Evolutionary conservation across 1,140 invertebrate genomes (phyloP), one percentile per base, ranked within the genome.

Genomic region (Acromyrmex charruanus): DNA sequence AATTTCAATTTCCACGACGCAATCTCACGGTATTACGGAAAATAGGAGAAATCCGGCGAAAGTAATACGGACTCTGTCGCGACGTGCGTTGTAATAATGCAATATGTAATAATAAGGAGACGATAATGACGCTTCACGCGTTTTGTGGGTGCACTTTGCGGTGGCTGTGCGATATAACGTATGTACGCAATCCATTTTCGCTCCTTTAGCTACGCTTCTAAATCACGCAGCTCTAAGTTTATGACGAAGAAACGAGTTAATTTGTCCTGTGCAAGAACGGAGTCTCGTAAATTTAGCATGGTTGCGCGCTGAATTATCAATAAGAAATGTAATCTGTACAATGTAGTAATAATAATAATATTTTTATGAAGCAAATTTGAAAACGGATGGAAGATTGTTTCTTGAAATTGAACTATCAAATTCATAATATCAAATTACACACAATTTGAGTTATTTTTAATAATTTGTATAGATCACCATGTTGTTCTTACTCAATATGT

Each of bases 1-100:
- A 91, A 93, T 92, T 69, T 92, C 93, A 93, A 94, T 94, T 94
- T 93, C 88, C 91, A 74, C 80, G 85, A 88, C 28, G 89, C 88
- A 93, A 94, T 94, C 92, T 91, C 90, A 81, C 59, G 35, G 90
- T 71, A 93, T 93, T 91, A 93, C 91, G 86, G 93, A 93, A 95
- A 95, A 94, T 93, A 90, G 91, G 94, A 95, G 94, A 95, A 95
- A 95, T 91, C 93, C 91, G 85, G 90, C 87, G 92, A 94, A 95
- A 94, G 93, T 93, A 92, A 92, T 21, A 88, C 93, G 18, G 91
- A 92, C 93, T 90, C 88, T 87, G 89, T 51, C 77, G 5, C 14
- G 28, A 21, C 31, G 85, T 71, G 86, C 68, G 86, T 85, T 87
- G 91, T 90, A 93, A 93, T 93, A 92, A 90, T 86, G 89, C 86